Base-by-base conservation (phyloP, 1,140 invertebrate genomes). In the Megalonaias nervosa region DNA sequence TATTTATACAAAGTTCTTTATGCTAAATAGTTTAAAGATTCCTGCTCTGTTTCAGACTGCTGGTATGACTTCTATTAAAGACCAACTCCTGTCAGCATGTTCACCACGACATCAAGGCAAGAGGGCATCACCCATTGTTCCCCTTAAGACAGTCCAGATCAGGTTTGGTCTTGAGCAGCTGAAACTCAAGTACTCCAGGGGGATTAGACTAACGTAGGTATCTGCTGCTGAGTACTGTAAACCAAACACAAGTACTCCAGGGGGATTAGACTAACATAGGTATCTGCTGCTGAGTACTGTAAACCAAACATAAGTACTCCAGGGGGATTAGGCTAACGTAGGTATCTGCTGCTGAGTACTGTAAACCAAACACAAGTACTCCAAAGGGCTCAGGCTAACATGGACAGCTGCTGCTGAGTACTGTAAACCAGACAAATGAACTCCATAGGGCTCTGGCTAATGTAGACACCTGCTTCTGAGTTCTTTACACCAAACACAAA, bases 61-160 rank as follows among this genome's bases (percentile, higher is more conserved):
- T 48, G 76, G 76, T 1, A 21, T 67, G 15, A 70, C 71, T 17
- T 67, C 69, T 21, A 78, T 78, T n/a, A 78, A 78, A 56, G 76
- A 78, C 56, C 76, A 78, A 59, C 26, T 78, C 6, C 21, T 78
- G 17, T 31, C n/a, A 1, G 38, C 11, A 4, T 48, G 38, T 48
- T 16, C 55, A 31, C 66, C 73, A 14, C 48, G 26, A 13, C 26
- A 58, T 67, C 67, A 68, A 55, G 74, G 69, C 55, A 19, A n/a
- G 9, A n/a, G 26, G 1, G 3, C 23, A n/a, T 19, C 19, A 15
- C 21, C 23, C 16, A 61, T n/a, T 38, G 65, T 57, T 16, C 70
- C 76, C 11, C 19, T 73, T 12, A 74, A 68, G 55, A 68, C 76
- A 57, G 69, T 78, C 38, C 67, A 60, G 21, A 58, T 73, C 4